Evolutionary conservation across 2,797 vertebrate genomes (phyloP), one percentile per base, ranked within the genome.

Genomic region (Schizopygopsis pylzovi): DNA sequence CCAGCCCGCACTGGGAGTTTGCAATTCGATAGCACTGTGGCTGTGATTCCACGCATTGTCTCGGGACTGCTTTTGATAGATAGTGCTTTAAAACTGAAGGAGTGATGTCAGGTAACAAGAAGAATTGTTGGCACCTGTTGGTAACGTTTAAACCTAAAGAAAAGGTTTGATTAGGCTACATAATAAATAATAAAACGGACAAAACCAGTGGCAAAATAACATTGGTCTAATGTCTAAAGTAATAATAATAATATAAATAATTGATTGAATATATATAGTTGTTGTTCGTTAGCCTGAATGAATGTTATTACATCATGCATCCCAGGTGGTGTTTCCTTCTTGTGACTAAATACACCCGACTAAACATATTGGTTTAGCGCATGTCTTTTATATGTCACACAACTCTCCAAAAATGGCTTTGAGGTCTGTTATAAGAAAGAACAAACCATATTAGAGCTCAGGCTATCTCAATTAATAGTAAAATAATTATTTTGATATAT

Each of bases 311-410:
- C 70, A 84, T 87, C 76, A 80, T 80, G 70, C 79, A 80, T 71
- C 84, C 89, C 92, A 93, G 91, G 90, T 91, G 91, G 90, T 89
- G 88, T 87, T 90, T 91, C 92, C 92, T 92, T 93, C 90, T 93
- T 90, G 90, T 91, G 90, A 90, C 90, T 89, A 90, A 61, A 90
- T 92, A 88, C 90, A 91, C 90, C 92, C 92, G 91, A 91, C 90
- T 72, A 91, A 92, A 92, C 93, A 93, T 93, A 91, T 90, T 92
- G 92, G 85, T 86, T 84, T 70, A 85, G 72, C 70, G 83, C 84
- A 84, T 89, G 86, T 75, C 84, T 83, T 85, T 81, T 88, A 81
- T 80, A 81, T 82, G 75, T 81, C 82, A 76, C 59, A 52, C 72
- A 77, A 82, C 22, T 86, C 59, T 73, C 18, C 76, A 71, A 82